A percentile compares a stretch with the other conserved stretches of the same genome.
These are phyloP conservation scores for Drosophila buzzatii DNA, from an alignment of 2,888 invertebrate genomes.

Conservation along the genomic window DNA sequence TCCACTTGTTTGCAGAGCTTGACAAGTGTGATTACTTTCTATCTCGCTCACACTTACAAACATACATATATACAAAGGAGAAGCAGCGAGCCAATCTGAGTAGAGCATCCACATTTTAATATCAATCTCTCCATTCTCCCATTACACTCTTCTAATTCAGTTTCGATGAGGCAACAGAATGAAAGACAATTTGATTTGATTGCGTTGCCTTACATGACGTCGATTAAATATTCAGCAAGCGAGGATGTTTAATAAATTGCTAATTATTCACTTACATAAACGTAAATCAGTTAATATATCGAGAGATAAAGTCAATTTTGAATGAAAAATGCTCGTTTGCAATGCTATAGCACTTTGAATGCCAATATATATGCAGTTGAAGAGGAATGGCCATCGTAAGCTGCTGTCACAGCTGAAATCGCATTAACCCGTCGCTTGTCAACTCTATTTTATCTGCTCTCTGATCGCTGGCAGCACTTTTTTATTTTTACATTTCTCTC, in stretches of 20 bases:
- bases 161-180: background rate
- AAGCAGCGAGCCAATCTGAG: background rate
- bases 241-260: background rate
- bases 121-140: background rate
- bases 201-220: background rate
- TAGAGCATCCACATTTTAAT: background rate
- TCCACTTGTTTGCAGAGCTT: background rate
- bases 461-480: constrained; percentile 71
- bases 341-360: background rate
- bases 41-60: background rate
- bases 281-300: background rate
- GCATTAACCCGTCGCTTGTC: constrained; percentile 76
- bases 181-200: background rate
- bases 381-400: constrained; percentile 43
- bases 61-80: too few relatives aligned
- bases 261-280: constrained; percentile 8
- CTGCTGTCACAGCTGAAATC: constrained; percentile 74
- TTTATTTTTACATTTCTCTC: constrained; percentile 18
- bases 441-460: constrained; percentile 50
- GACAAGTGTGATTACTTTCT: background rate
- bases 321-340: background rate
- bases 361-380: constrained; percentile 3
- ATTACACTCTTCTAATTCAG: background rate
- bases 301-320: background rate
- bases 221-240: background rate